phyloP scores from a whole-genome alignment of 2,888 invertebrate species.

The Cheilosia soror region DNA sequence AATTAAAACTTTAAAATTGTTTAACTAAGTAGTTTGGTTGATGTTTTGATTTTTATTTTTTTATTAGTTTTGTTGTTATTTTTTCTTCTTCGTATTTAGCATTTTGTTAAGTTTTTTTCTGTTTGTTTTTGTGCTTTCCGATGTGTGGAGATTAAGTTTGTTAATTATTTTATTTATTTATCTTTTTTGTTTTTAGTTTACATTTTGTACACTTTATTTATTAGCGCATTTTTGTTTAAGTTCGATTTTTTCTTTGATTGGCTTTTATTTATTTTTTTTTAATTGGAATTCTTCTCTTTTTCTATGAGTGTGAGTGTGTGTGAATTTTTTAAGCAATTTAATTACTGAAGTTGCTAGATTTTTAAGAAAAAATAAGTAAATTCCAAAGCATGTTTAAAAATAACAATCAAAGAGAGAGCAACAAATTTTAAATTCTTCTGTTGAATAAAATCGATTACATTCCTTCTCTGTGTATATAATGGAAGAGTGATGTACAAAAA shows the following conservation, averaged over 20 bases:
- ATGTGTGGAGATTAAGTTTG: background rate
- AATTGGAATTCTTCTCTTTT: constrained; percentile 9
- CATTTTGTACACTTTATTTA: constrained; percentile 61
- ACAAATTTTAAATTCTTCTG: constrained; percentile 68
- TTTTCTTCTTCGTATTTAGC: constrained; percentile 71
- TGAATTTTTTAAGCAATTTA: constrained; percentile 8
- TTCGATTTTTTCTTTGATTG: constrained; percentile 19
- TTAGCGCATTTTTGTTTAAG: constrained; percentile 34
- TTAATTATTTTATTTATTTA: constrained; percentile 11
- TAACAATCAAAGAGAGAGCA: constrained; percentile 40
- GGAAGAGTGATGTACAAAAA: constrained; percentile 6
- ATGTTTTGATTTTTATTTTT: constrained; percentile 16
- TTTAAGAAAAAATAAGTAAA: constrained; percentile 29
- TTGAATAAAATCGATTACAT: constrained; percentile 73
- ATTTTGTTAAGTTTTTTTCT: constrained; percentile 55
- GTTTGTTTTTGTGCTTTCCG: constrained; percentile 19
- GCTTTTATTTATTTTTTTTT: background rate
- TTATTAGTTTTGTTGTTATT: constrained; percentile 33
- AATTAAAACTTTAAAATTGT: background rate
- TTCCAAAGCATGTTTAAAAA: constrained; percentile 6
- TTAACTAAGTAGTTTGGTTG: constrained; percentile 30
- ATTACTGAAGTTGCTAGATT: constrained; percentile 57
- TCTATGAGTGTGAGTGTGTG: constrained; percentile 40
- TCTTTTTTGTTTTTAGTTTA: constrained; percentile 40
- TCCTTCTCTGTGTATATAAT: constrained; percentile 32